These are phyloP conservation scores for Gobio gobio DNA, from an alignment of 2,113 vertebrate genomes.

Conservation along the genomic window DNA sequence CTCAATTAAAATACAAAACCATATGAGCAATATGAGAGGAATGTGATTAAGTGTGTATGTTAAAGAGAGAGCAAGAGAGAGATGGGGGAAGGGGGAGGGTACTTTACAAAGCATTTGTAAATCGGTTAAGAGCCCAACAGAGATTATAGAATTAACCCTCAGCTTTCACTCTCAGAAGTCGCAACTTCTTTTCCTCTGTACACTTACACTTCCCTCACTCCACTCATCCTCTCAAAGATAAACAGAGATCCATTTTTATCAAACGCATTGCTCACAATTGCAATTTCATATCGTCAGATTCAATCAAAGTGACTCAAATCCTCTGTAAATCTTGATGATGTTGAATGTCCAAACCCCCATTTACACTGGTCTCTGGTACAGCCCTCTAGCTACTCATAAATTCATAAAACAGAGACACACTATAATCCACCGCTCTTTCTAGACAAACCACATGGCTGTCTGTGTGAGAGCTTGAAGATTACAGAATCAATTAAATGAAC, in stretches of 20 bases:
- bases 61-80: neutral
- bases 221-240: neutral
- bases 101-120: slow-evolving; percentile 41
- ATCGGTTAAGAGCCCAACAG: slow-evolving; percentile 62
- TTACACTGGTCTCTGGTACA: neutral
- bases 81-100: neutral
- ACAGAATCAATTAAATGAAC: slow-evolving; percentile 12
- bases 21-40: neutral
- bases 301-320: neutral
- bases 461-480: slow-evolving; percentile 14
- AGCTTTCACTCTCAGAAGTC: slow-evolving; percentile 38
- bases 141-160: slow-evolving; percentile 66
- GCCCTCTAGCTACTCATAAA: neutral
- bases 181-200: neutral
- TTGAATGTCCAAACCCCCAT: neutral
- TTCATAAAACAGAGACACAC: neutral
- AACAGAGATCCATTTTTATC: neutral
- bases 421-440: neutral
- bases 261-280: neutral
- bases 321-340: neutral
- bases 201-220: neutral
- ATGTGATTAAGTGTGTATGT: neutral
- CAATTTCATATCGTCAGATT: neutral
- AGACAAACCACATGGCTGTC: neutral
- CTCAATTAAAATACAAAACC: neutral